Evolutionary conservation across 2,113 vertebrate species (phyloP).

Genomic region (Lutjanus erythropterus): DNA sequence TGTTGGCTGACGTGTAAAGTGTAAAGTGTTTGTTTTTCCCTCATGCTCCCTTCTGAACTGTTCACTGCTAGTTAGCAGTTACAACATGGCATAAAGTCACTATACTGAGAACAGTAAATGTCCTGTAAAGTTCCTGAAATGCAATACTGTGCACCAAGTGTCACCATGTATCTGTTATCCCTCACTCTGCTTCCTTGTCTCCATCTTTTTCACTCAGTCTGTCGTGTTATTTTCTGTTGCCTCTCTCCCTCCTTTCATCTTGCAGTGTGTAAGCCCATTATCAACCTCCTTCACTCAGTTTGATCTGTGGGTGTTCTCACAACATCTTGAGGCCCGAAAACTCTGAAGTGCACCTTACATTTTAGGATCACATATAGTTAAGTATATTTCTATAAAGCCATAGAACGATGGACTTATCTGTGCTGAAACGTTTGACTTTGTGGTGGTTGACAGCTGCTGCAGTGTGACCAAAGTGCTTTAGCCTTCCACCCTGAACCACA

Average conservation of each 20-base stretch:
- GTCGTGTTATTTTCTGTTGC: not conserved
- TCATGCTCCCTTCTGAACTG: not conserved
- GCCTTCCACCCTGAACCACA: not conserved
- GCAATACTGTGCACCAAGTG: not conserved
- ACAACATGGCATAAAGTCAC: not conserved
- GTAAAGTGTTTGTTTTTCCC: not conserved
- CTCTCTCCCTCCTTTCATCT: constrained; percentile 12
- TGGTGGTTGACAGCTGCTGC: not conserved
- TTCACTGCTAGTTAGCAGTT: not conserved
- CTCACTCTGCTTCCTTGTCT: not conserved
- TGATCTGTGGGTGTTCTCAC: constrained; percentile 45
- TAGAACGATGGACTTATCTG: not conserved
- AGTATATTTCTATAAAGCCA: not conserved
- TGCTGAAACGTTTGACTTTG: not conserved
- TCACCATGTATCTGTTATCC: not conserved
- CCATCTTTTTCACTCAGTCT: not conserved
- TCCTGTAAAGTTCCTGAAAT: not conserved
- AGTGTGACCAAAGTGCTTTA: not conserved
- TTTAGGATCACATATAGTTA: not conserved
- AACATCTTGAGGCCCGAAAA: not conserved
- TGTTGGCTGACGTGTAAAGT: constrained; percentile 49
- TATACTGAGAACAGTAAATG: not conserved
- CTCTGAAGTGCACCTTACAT: not conserved
- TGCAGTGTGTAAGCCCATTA: constrained; percentile 14
- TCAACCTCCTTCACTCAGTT: constrained; percentile 1